Conservation (phyloP, 2,113 vertebrate species). For the Phaethon lepturus region DNA sequence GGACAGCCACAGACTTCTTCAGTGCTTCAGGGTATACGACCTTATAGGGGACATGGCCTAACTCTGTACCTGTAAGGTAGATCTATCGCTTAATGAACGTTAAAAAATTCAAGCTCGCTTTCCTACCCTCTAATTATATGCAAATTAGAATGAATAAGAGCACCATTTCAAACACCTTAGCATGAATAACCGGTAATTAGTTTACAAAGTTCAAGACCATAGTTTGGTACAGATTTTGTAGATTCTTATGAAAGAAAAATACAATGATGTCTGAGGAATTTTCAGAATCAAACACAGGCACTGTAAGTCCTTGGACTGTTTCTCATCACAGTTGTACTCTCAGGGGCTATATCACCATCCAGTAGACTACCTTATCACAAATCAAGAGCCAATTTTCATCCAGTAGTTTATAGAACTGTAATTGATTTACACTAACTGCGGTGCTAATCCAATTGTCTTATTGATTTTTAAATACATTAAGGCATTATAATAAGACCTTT, state of each 20-base stretch:
- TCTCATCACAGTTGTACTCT: not conserved
- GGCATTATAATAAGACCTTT: not conserved
- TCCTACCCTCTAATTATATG: not conserved
- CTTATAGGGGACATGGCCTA: rapidly evolving
- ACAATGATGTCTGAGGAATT: not conserved
- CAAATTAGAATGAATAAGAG: not conserved
- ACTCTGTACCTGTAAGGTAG: not conserved
- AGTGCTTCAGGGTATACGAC: not conserved
- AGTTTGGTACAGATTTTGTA: not conserved
- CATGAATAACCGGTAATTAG: not conserved
- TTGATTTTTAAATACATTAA: not conserved
- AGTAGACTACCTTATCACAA: not conserved
- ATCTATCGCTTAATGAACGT: not conserved
- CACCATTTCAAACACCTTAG: not conserved
- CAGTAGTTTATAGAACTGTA: not conserved
- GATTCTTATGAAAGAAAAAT: not conserved
- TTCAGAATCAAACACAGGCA: not conserved
- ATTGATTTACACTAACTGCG: not conserved
- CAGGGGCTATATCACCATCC: not conserved
- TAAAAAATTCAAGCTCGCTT: not conserved
- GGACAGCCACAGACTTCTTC: not conserved
- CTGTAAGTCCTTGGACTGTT: not conserved
- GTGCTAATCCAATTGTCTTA: not conserved
- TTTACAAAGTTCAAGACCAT: not conserved
- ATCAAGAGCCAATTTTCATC: not conserved